Base-by-base conservation (phyloP, 2,888 invertebrate genomes). In the Ariolimax columbianus region DNA sequence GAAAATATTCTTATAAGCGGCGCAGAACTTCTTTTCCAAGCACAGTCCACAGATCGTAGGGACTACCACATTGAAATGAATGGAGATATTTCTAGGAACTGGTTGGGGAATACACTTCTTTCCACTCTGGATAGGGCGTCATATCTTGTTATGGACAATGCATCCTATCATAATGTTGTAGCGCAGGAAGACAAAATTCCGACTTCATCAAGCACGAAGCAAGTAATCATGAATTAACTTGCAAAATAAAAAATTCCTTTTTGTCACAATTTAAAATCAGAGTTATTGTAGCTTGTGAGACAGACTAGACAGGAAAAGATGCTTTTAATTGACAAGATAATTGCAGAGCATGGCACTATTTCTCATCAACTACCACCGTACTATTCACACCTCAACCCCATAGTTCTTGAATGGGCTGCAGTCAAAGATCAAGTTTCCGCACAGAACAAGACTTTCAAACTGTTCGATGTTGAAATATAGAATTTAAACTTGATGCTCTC, bases 21-120 rank as follows among this genome's bases (percentile, higher is more conserved):
- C 1, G 38, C 70, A 38, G 30, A 63, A 30, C 63, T 63, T 63
- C n/a, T 63, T 63, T 63, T 63, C 26, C 30, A 63, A 70, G 38
- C 33, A 70, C 2, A 33, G 38, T 70, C 33, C 19, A 38, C n/a
- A n/a, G 70, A 70, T 38, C 4, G 70, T 70, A 70, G 70, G 38
- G 70, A 70, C 70, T 70, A 70, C 38, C 38, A 36, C 70, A 36
- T 38, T 30, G 70, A 70, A 38, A 70, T 33, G 70, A 70, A 38
- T 36, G 70, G 70, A 70, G 1, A 7, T 26, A 70, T 70, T 36
- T 70, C 38, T 38, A 70, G 70, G 70, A 4, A 36, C 17, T 70
- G 70, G 70, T 26, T 36, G 23, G 70, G 1, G 38, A 70, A 70
- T 30, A 1, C 3, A 38, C 11, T 70, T 70, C 19, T 70, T 7